Base-by-base conservation (phyloP, 2,797 vertebrate genomes). In the Thunnus albacares region DNA sequence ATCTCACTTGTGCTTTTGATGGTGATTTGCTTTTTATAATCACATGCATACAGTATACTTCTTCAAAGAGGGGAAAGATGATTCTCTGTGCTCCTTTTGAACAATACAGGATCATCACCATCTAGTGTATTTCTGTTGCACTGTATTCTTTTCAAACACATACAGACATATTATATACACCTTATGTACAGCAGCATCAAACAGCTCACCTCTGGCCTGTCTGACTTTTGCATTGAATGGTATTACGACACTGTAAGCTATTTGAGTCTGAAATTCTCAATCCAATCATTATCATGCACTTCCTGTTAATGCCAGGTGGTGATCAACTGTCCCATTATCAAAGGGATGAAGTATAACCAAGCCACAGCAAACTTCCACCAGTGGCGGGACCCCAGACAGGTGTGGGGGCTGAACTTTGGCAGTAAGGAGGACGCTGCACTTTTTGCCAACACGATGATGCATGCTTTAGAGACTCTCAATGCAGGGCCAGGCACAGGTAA, bases 321-420 rank as follows among this genome's bases (percentile, higher is more conserved):
- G 61, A 97, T 98, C 86, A 98, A 98, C 91, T 97, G 96, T 83
- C 92, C 96, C 0, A 93, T 98, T 2, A 1, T 90, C 17, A 95
- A 94, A 87, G 97, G 97, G 22, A 91, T 96, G 80, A 97, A 97
- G 77, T 98, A 98, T 57, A 97, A 97, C 81, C 96, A 97, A 87
- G 97, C 97, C 62, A 97, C 97, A 0, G 84, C 96, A 64, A 97
- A 81, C 67, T 98, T 98, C 86, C 97, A 98, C 85, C 97, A 98
- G 89, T 97, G 97, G 97, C 85, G 96, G 0, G 97, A 97, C 0
- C 78, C 92, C 3, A 95, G 96, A 20, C 96, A 97, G 74, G 96
- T 98, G 66, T 98, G 97, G 97, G 97, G 97, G 14, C 92, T 98
- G 81, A 98, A 97, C 91, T 98, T 97, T 4, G 74, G 94, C 71